phyloP scores from a whole-genome alignment of 2,797 vertebrate genomes.

The Schizothorax lantsangensis region DNA sequence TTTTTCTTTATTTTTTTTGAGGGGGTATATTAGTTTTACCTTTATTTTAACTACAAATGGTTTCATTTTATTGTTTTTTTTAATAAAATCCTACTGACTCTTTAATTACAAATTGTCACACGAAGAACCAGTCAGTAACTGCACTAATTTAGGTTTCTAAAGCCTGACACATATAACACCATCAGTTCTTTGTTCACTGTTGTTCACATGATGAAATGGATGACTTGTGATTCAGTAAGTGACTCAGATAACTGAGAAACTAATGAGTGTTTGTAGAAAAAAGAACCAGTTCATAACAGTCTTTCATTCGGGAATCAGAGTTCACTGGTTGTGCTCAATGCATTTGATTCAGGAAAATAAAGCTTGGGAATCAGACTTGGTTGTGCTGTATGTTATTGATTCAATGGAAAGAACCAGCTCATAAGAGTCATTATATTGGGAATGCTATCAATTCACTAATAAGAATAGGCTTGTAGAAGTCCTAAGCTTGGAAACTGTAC shows the following conservation, averaged over 20 bases:
- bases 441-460: background rate
- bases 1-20: background rate
- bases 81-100: background rate
- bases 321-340: background rate
- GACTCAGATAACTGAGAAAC: background rate
- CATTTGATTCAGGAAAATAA: background rate
- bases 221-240: background rate
- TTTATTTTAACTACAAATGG: background rate
- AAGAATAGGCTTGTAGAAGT: background rate
- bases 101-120: background rate
- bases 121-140: background rate
- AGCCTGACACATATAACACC: background rate
- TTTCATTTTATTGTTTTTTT: too few species aligned
- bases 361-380: background rate
- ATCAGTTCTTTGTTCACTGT: background rate
- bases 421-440: background rate
- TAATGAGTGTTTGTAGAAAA: background rate
- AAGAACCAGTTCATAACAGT: background rate
- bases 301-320: background rate
- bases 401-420: background rate
- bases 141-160: background rate
- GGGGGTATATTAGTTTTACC: background rate
- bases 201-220: background rate
- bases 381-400: background rate
- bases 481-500: background rate